Percentiles rank a stretch among this genome's conserved stretches.
phyloP scores from a whole-genome alignment of 1,140 invertebrate species.

The Phocides pigmalion region DNA sequence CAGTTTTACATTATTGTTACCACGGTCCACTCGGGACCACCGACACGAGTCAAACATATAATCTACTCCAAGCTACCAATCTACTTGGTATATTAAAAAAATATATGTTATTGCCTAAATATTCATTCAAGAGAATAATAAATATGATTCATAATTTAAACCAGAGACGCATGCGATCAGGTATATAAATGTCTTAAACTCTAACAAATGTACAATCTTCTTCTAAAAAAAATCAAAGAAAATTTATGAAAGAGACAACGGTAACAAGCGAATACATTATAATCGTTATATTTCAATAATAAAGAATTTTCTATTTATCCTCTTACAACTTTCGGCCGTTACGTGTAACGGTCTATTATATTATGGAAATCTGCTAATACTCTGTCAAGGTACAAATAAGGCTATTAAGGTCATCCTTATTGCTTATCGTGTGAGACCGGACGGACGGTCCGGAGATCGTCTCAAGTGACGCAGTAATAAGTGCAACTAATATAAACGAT shows the following conservation, averaged over 20 bases:
- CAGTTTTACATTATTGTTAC: conserved; percentile 11
- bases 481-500: conserved; percentile 9
- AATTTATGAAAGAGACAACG: neutral
- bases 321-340: neutral
- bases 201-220: conserved; percentile 21
- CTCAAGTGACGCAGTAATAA: neutral
- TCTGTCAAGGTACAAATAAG: conserved; percentile 7
- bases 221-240: neutral
- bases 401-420: conserved; percentile 16
- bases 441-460: neutral
- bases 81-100: conserved; percentile 49
- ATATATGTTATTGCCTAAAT: conserved; percentile 44
- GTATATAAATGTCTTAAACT: conserved; percentile 25
- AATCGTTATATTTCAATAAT: neutral
- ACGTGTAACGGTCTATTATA: neutral
- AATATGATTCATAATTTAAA: conserved; percentile 44
- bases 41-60: conserved; percentile 14
- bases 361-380: conserved; percentile 12
- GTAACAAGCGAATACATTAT: neutral
- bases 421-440: conserved; percentile 10
- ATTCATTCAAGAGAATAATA: conserved; percentile 35
- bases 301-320: conserved; percentile 1
- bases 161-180: conserved; percentile 13
- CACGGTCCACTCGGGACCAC: neutral
- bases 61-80: conserved; percentile 42